These are phyloP conservation scores for Apogon talboti DNA, from an alignment of 2,797 vertebrate genomes.

Conservation along the genomic window DNA sequence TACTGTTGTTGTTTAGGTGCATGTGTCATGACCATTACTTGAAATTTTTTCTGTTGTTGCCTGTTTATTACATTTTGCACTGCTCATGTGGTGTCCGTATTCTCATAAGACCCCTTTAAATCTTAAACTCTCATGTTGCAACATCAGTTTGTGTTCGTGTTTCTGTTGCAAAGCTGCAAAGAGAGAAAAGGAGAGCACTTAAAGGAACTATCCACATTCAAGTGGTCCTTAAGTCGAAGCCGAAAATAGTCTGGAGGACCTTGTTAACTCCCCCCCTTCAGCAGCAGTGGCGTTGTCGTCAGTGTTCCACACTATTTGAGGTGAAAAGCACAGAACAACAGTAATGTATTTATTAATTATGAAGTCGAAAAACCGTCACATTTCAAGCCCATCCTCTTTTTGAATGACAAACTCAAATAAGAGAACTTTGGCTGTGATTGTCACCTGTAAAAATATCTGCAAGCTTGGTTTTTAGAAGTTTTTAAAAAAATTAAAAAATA, in stretches of 20 bases:
- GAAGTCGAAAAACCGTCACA: background rate
- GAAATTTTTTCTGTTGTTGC: conserved; percentile 3
- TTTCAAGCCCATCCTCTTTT: too few species aligned
- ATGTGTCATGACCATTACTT: conserved; percentile 46
- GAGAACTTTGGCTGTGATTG: too few species aligned
- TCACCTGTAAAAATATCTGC: too few species aligned
- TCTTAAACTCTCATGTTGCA: conserved; percentile 15
- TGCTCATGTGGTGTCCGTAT: conserved; percentile 12
- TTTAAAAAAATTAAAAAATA: too few species aligned
- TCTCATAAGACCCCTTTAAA: conserved; percentile 17
- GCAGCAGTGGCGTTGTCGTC: too few species aligned
- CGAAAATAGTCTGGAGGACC: too few species aligned
- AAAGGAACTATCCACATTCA: conserved; percentile 18
- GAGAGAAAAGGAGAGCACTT: background rate
- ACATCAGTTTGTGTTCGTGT: conserved; percentile 17
- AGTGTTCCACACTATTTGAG: too few species aligned
- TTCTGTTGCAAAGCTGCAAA: conserved; percentile 34
- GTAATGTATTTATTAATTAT: background rate
- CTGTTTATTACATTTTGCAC: conserved; percentile 6
- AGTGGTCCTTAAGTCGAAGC: too few species aligned
- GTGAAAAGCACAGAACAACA: background rate
- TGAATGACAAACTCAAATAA: too few species aligned
- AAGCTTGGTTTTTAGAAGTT: too few species aligned
- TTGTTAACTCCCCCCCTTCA: too few species aligned
- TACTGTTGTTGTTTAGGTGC: conserved; percentile 41